Evolutionary conservation across 2,888 invertebrate genomes (phyloP).

Genomic region (Eristalis arbustorum): DNA sequence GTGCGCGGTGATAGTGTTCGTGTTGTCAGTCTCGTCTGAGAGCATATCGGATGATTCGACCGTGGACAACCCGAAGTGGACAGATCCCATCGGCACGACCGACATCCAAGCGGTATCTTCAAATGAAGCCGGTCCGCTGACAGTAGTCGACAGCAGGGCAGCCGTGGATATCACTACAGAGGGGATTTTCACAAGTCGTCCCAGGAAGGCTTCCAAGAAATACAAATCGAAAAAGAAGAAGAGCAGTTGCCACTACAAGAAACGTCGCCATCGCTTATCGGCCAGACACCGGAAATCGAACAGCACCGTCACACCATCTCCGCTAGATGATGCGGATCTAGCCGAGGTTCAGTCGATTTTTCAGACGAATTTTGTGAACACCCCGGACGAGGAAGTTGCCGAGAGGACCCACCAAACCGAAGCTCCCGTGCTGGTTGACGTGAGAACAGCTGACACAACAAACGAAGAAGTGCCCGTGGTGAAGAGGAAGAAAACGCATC

Average conservation of each 20-base stretch:
- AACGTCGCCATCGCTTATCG: background rate
- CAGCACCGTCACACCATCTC: background rate
- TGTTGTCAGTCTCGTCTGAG: background rate
- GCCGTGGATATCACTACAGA: background rate
- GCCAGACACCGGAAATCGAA: background rate
- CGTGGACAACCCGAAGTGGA: background rate
- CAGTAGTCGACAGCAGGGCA: background rate
- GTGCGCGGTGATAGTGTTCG: background rate
- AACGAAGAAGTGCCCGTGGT: background rate
- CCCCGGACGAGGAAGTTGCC: background rate
- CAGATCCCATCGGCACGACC: too few species aligned
- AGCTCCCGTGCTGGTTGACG: background rate
- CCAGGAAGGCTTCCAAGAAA: background rate
- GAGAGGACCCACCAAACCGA: background rate
- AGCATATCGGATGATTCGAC: background rate
- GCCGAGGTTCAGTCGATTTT: too few species aligned
- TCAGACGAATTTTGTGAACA: background rate
- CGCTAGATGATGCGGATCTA: background rate
- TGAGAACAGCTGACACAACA: background rate
- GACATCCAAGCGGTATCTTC: background rate
- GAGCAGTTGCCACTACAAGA: background rate
- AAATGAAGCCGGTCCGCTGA: background rate
- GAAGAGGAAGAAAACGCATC: background rate
- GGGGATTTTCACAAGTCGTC: background rate
- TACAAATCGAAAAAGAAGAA: background rate